Base-by-base conservation (phyloP, 2,888 invertebrate species). In the Lypha dubia region DNA sequence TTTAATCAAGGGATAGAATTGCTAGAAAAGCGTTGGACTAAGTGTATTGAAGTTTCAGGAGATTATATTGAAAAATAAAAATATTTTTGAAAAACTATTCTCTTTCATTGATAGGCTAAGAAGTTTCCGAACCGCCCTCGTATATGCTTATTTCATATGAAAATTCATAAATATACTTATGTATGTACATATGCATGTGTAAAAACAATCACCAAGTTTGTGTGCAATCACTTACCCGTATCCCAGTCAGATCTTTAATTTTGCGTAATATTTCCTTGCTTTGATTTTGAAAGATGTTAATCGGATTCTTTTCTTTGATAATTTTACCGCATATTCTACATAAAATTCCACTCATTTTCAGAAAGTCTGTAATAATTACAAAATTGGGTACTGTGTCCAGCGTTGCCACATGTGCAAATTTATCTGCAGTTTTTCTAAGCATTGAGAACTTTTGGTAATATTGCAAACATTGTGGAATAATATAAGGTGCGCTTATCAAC, bases 211-310 rank as follows among this genome's bases (percentile, higher is more conserved):
- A 35, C 20, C 1, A 20, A 51, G 9, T 22, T 24, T 28, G 15
- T 41, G 24, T 24, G 0, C 32, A 67, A 56, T 28, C 17, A 32
- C 62, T 67, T 77, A 87, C 87, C 60, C 76, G 53, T 22, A 87
- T 62, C n/a, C 86, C 86, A 9, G 83, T 86, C 20, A 87, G 44
- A 51, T 85, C 71, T 17, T 82, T 79, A 13, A 87, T 80, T 70
- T 86, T 63, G 32, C 35, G 68, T 28, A 86, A 67, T 41, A 73
- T 56, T 17, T 63, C 71, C 41, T 46, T 84, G 49, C 68, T 60
- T 38, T 49, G 71, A 53, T 68, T 74, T 28, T 80, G 79, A 75
- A 87, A 87, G 1, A 87, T 58, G n/a, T 86, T 70, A 79, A 51
- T n/a, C 20, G 38, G 24, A 46, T 13, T 22, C 17, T 56, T 70